phyloP scores from a whole-genome alignment of 2,888 invertebrate genomes.

The Drosophila mettleri region DNA sequence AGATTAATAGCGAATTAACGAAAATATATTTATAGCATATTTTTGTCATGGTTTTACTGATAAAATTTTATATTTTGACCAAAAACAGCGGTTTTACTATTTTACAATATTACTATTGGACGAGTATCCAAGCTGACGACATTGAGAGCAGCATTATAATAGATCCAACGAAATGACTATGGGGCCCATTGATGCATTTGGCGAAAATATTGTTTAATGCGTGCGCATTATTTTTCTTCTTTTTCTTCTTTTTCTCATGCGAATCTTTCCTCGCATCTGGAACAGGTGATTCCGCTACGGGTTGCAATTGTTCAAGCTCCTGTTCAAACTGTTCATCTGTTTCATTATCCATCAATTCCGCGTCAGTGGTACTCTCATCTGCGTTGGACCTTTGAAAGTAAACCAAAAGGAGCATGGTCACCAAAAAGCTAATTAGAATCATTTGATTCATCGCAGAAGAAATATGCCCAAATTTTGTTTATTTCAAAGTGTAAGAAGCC shows the following conservation, averaged over 20 bases:
- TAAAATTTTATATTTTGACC: too few species aligned
- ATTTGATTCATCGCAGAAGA: not conserved
- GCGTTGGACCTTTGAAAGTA: not conserved
- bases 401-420: not conserved
- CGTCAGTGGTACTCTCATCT: not conserved
- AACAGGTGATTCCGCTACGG: too few species aligned
- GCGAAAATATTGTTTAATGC: not conserved
- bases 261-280: too few species aligned
- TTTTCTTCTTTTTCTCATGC: not conserved
- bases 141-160: not conserved
- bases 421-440: not conserved
- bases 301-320: too few species aligned
- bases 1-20: too few species aligned
- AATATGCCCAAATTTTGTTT: too few species aligned
- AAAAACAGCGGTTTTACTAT: not conserved
- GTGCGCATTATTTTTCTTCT: not conserved
- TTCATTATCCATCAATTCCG: not conserved
- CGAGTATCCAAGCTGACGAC: not conserved
- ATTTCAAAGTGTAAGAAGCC: too few species aligned
- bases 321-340: not conserved
- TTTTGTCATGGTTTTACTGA: too few species aligned
- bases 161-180: not conserved
- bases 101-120: not conserved
- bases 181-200: not conserved
- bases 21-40: too few species aligned